phyloP scores from a whole-genome alignment of 1,140 invertebrate species.

The Drosophila repletoides region DNA sequence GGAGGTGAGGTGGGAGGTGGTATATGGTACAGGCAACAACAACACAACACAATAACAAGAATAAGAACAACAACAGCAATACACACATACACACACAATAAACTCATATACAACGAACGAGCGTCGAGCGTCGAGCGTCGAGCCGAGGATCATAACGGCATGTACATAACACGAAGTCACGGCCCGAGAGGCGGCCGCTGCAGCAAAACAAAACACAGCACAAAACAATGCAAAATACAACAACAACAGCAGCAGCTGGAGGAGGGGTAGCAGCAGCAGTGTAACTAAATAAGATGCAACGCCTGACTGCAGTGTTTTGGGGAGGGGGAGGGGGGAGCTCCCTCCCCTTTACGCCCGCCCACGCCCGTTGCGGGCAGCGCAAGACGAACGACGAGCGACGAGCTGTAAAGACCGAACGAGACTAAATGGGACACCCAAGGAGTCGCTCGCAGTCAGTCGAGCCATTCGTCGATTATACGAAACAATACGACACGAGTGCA shows the following conservation, averaged over 20 bases:
- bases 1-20: neutral
- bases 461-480: slow-evolving; percentile 22
- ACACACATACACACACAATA: slow-evolving; percentile 42
- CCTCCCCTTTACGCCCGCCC: slow-evolving; percentile 33
- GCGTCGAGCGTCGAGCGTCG: slow-evolving; percentile 64
- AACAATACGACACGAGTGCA: slow-evolving; percentile 23
- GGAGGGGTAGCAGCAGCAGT: slow-evolving; percentile 48
- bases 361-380: slow-evolving; percentile 57
- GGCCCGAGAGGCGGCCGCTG: slow-evolving; percentile 63
- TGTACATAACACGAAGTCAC: slow-evolving; percentile 75
- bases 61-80: slow-evolving; percentile 33
- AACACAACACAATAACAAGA: slow-evolving; percentile 62
- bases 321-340: slow-evolving; percentile 1
- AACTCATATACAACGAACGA: slow-evolving; percentile 59
- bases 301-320: slow-evolving; percentile 4
- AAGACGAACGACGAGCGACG: slow-evolving; percentile 79
- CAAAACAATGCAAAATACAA: slow-evolving; percentile 80
- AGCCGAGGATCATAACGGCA: slow-evolving; percentile 71
- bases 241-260: slow-evolving; percentile 44
- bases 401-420: slow-evolving; percentile 76
- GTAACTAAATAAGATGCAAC: slow-evolving; percentile 79
- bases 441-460: slow-evolving; percentile 51
- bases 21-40: slow-evolving; percentile 44
- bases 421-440: slow-evolving; percentile 68
- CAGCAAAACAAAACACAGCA: slow-evolving; percentile 79